phyloP scores from a whole-genome alignment of 2,113 vertebrate genomes.

The Ptychochromis oligacanthus region DNA sequence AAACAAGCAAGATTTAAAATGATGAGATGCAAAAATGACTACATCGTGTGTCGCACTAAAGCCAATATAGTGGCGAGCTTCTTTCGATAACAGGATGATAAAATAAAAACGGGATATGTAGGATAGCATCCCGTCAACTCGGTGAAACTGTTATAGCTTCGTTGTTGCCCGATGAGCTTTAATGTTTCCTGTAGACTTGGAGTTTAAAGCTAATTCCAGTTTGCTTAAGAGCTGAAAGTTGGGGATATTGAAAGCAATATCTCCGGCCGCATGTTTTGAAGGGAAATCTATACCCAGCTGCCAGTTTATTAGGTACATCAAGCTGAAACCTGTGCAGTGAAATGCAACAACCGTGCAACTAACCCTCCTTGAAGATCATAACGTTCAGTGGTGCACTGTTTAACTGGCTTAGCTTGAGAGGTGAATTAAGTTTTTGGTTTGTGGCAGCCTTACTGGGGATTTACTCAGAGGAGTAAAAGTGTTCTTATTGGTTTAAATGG shows the following conservation, averaged over 20 bases:
- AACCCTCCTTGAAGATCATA: not conserved
- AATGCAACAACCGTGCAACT: not conserved
- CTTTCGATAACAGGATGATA: not conserved
- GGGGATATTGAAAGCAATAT: not conserved
- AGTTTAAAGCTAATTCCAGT: not conserved
- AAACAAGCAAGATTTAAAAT: not conserved
- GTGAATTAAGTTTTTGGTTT: too few species aligned
- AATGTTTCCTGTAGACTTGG: not conserved
- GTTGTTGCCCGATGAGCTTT: not conserved
- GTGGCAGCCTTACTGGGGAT: not conserved
- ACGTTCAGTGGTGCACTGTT: not conserved
- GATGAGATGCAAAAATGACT: not conserved
- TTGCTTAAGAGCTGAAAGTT: not conserved
- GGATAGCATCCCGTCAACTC: not conserved
- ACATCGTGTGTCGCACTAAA: not conserved
- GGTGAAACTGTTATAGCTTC: not conserved
- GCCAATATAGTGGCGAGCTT: not conserved
- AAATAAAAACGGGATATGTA: not conserved
- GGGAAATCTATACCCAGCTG: not conserved
- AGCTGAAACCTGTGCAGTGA: not conserved
- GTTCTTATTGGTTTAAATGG: too few species aligned
- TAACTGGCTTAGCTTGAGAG: too few species aligned
- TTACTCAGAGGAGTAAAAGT: not conserved
- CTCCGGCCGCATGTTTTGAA: not conserved
- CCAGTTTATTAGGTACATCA: not conserved